Conservation (phyloP, 2,888 invertebrate genomes). For the Coleophora deauratella region DNA sequence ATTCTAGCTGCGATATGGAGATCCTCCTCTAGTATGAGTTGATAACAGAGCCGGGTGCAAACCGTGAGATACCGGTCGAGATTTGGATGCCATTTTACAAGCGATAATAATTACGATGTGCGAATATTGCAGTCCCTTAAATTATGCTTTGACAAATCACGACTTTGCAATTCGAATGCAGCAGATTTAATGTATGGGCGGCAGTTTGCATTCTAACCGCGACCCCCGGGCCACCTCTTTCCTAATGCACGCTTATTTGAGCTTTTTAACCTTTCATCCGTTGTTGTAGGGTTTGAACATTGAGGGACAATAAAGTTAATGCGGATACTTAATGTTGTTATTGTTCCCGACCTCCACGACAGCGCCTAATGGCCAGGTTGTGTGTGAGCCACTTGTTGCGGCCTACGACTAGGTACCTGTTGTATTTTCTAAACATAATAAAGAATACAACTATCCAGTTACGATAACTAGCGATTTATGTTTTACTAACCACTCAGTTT, state of each 20-base stretch:
- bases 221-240: conserved; percentile 73
- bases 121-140: conserved; percentile 71
- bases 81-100: conserved; percentile 66
- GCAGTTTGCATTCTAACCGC: conserved; percentile 73
- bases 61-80: conserved; percentile 47
- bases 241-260: conserved; percentile 74
- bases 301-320: conserved; percentile 67
- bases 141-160: conserved; percentile 75
- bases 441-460: too few relatives aligned
- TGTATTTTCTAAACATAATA: too few relatives aligned
- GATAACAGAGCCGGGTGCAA: conserved; percentile 20
- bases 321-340: conserved; percentile 41
- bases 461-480: too few relatives aligned
- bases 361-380: too few relatives aligned
- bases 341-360: conserved; percentile 6
- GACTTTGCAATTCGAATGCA: conserved; percentile 74
- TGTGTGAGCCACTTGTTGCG: too few relatives aligned
- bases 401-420: too few relatives aligned
- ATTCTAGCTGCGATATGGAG: too few relatives aligned
- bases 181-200: conserved; percentile 74
- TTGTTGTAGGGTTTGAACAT: conserved; percentile 55
- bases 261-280: conserved; percentile 73
- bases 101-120: conserved; percentile 74
- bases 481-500: too few relatives aligned
- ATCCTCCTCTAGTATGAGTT: too few relatives aligned